Evolutionary conservation across 2,113 vertebrate species (phyloP), one percentile per base, ranked within the genome.

Genomic region (Platysternon megacephalum): DNA sequence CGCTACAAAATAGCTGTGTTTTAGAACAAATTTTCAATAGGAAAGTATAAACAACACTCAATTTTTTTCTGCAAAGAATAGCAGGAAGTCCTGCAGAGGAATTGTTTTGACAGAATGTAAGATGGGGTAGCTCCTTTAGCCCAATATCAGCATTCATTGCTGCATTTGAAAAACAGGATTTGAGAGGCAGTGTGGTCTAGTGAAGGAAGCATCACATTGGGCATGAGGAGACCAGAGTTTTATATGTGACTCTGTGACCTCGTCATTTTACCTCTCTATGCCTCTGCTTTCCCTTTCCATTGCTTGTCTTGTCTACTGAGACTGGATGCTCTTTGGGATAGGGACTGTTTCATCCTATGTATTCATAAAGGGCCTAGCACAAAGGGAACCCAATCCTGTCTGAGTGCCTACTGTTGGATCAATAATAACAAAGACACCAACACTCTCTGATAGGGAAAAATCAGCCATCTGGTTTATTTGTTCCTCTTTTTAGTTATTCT

Each of bases 1-100:
- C 55, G 22, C 88, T 83, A 80, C 16, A 72, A 94, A 96, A 93
- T 72, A 93, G 56, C 13, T 49, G 46, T 76, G 86, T 39, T 95
- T 95, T 84, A 84, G 91, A 86, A 29, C 0, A 26, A 1, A 2
- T 39, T 1, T 94, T 88, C 90, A 4, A 12, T 78, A 26, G 48
- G 46, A 88, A 93, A 90, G 85, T 7, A 1, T 2, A 29, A 82
- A 46, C 22, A 56, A 58, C 58, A 19, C 26, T 10, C 5, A 44
- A 10, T 17, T 17, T 52, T 82, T 44, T 29, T 39, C 0, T 61
- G 7, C 1, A 91, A 9, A 76, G 29, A 81, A 24, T 1, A 11
- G 53, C 7, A 29, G 26, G 3, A 35, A 81, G 14, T 8, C 56
- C 32, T 14, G 76, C 74, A 82, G 95, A 48, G 0, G 4, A 11